Evolutionary conservation across 2,797 vertebrate species (phyloP).

Genomic region (Danionella dracula): DNA sequence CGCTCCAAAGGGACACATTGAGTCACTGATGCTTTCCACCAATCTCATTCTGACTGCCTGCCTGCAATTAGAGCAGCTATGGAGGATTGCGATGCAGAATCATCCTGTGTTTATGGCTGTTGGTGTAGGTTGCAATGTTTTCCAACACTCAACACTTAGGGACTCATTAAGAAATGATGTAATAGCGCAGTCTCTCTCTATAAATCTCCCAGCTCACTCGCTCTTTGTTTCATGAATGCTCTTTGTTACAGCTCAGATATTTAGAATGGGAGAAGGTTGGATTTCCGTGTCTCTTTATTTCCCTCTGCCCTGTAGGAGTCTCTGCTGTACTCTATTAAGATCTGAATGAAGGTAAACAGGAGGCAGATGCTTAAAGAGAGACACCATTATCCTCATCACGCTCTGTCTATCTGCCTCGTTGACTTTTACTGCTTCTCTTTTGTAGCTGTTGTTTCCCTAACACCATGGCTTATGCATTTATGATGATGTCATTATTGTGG

Average conservation of each 20-base stretch:
- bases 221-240: conserved; percentile 7
- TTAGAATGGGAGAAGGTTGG: background rate
- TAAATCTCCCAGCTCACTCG: background rate
- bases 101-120: conserved; percentile 43
- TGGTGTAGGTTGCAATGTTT: conserved; percentile 10
- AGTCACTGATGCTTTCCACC: background rate
- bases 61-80: conserved; percentile 15
- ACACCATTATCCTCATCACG: conserved; percentile 63
- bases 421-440: conserved; percentile 62
- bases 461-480: conserved; percentile 35
- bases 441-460: conserved; percentile 67
- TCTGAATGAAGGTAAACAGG: conserved; percentile 54
- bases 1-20: conserved; percentile 13
- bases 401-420: conserved; percentile 61
- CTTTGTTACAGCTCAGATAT: background rate
- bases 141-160: conserved; percentile 22
- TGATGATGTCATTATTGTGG: conserved; percentile 31
- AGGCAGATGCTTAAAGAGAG: conserved; percentile 58
- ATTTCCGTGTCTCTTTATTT: conserved; percentile 16
- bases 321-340: conserved; percentile 41
- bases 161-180: conserved; percentile 45
- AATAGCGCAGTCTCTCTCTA: conserved; percentile 22
- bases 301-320: conserved; percentile 4
- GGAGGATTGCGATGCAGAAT: conserved; percentile 39
- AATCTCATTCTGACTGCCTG: conserved; percentile 7